phyloP scores from a whole-genome alignment of 1,140 invertebrate species.

The Apis mellifera region DNA sequence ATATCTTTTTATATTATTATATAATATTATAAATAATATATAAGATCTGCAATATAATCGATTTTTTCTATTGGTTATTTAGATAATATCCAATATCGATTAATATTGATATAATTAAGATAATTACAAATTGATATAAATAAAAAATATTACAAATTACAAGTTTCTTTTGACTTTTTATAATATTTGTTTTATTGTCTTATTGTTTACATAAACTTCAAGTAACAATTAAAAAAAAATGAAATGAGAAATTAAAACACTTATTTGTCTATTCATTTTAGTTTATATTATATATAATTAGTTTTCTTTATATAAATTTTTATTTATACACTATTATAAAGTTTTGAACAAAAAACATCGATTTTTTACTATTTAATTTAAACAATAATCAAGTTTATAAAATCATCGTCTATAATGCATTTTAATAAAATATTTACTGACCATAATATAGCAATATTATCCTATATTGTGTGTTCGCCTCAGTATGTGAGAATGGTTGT shows the following conservation, averaged over 20 bases:
- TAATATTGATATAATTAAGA: neutral
- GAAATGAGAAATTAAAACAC: neutral
- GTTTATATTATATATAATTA: neutral
- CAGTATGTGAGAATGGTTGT: slow-evolving; percentile 30
- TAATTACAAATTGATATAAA: neutral
- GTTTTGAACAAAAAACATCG: neutral
- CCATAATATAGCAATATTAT: neutral
- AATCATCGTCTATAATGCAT: neutral
- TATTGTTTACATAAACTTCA: neutral
- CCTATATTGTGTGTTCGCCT: slow-evolving; percentile 24
- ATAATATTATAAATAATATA: neutral
- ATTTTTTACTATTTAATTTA: neutral
- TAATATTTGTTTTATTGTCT: neutral
- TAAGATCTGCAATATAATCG: neutral
- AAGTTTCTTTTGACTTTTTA: neutral
- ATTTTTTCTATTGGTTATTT: slow-evolving; percentile 14
- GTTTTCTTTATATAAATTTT: neutral
- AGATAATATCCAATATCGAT: neutral
- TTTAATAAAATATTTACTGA: neutral
- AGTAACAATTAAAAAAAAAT: neutral
- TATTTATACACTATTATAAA: neutral
- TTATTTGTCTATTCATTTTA: neutral
- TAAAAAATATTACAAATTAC: neutral
- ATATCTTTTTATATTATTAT: neutral
- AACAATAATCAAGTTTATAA: neutral